Evolutionary conservation across 1,140 invertebrate genomes (phyloP), one percentile per base, ranked within the genome.

Genomic region (Trachelipus rathkii): DNA sequence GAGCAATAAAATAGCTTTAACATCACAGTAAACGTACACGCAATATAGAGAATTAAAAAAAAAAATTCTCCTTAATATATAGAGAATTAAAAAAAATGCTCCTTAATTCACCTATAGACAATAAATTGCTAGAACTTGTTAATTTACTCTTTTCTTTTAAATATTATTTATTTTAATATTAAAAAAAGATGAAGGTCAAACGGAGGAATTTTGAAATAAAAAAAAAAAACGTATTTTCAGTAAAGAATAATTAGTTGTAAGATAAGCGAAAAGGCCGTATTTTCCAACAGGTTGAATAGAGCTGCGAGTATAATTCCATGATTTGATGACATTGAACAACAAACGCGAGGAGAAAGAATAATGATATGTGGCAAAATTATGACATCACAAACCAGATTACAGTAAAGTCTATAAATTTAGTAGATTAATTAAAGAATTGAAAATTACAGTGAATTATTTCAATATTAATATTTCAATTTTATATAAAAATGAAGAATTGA

Each of bases 241-340:
- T 60, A 19, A 60, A 60, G 50, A 19, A 60, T 13, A 60, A 60
- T 60, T 60, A 60, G 50, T 19, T 19, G 50, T 60, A 60, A 60
- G 50, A 60, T 15, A 60, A 19, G 50, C 50, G 11, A 60, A 60
- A 19, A 60, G 19, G 50, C 50, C 50, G 50, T 60, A 60, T 60
- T 60, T 60, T 60, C 8, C 50, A 60, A 60, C 50, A 60, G 50
- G 50, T 60, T 60, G 50, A 60, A 60, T 60, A 60, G 11, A 15
- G 50, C 50, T 8, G 11, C 50, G 11, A 19, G 50, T 8, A n/a
- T n/a, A 60, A 15, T 60, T 8, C 2, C 8, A 60, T 3, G 8
- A 60, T 60, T n/a, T 19, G 50, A 60, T 15, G 50, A 60, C 50
- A 60, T 60, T 13, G 2, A 15, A 60, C 50, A 60, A 60, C 50